Conservation (phyloP, 2,113 vertebrate species). For the Sterrhoptilus dennistouni region DNA sequence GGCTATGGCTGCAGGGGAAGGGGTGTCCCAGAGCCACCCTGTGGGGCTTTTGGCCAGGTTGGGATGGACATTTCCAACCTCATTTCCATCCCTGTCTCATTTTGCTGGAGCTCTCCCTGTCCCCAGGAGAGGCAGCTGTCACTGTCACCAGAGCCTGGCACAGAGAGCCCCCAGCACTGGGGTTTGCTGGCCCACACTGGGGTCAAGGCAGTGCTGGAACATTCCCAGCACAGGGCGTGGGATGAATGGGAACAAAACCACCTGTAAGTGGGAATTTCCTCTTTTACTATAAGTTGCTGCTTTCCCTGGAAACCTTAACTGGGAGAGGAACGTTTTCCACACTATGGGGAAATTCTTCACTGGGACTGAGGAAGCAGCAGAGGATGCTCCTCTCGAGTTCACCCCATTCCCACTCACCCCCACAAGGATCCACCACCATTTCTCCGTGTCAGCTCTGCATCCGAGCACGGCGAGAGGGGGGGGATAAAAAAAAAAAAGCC, state of each 20-base stretch:
- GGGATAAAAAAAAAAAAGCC: neutral
- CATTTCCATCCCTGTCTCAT: accelerated
- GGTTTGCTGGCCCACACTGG: accelerated
- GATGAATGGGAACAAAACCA: neutral
- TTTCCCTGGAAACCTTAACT: neutral
- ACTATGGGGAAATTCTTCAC: accelerated
- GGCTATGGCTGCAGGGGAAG: neutral
- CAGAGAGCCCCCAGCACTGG: neutral
- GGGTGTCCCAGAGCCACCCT: neutral
- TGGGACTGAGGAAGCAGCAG: neutral
- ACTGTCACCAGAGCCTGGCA: neutral
- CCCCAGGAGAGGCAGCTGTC: neutral
- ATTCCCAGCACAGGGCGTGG: accelerated
- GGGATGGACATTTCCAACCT: neutral
- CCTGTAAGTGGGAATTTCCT: neutral
- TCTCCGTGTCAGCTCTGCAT: conserved; percentile 7
- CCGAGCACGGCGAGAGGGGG: neutral
- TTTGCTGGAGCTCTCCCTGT: neutral
- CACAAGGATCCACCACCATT: neutral
- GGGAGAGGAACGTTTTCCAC: neutral
- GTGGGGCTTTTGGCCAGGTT: neutral
- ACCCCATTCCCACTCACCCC: conserved; percentile 1
- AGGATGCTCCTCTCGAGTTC: neutral
- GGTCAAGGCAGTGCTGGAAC: neutral
- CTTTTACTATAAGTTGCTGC: neutral